phyloP scores from a whole-genome alignment of 1,140 invertebrate genomes.

The Arion vulgaris region DNA sequence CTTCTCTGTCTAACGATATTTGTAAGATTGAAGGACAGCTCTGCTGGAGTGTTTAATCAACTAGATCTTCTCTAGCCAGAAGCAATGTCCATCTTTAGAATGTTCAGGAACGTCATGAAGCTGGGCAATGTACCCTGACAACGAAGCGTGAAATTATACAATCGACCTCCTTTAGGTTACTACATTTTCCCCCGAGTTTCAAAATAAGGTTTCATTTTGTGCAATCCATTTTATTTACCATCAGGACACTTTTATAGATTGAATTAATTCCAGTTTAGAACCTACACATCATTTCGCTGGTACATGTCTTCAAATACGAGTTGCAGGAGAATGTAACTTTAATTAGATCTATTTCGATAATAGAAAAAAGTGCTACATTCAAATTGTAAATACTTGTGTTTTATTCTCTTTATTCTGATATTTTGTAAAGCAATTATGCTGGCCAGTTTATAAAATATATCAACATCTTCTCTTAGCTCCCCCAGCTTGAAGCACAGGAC shows the following conservation, averaged over 20 bases:
- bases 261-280: no score
- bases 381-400: no score
- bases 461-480: no score
- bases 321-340: no score
- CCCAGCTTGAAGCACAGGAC: no score
- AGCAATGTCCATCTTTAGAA: neutral
- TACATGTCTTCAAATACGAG: no score
- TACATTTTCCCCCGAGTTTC: neutral
- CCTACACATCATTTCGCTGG: no score
- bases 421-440: no score
- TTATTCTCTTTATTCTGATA: no score
- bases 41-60: neutral
- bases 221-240: neutral
- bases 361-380: no score
- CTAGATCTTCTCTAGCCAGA: neutral
- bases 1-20: neutral
- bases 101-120: neutral
- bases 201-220: neutral
- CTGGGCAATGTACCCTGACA: conserved; percentile 1
- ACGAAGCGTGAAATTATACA: neutral
- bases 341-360: no score
- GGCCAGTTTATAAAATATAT: no score
- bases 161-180: neutral
- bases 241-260: neutral
- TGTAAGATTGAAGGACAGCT: neutral